These are phyloP conservation scores for Aptenodytes patagonicus DNA, from an alignment of 2,113 vertebrate species.

Conservation along the genomic window DNA sequence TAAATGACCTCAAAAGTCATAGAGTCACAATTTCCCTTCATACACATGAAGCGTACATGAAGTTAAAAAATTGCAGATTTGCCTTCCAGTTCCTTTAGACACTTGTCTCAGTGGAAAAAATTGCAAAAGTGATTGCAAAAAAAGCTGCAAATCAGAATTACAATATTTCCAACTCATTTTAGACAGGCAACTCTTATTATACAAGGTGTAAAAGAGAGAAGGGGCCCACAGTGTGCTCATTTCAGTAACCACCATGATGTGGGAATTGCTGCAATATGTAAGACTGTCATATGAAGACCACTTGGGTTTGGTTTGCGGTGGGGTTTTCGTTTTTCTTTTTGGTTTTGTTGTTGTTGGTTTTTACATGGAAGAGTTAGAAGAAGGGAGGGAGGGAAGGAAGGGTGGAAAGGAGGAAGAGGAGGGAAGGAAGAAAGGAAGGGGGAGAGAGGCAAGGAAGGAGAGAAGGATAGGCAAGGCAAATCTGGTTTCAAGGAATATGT, in stretches of 20 bases:
- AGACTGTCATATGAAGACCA: not conserved
- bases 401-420: fast-evolving
- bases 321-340: not conserved
- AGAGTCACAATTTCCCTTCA: not conserved
- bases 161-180: not conserved
- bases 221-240: not conserved
- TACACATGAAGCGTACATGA: fast-evolving
- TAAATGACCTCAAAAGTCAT: not conserved
- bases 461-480: not conserved
- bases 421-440: not conserved
- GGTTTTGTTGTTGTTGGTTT: not conserved
- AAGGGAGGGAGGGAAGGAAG: not conserved
- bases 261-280: not conserved
- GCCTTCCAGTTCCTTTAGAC: not conserved
- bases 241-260: not conserved
- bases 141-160: not conserved
- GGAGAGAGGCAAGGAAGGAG: not conserved
- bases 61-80: not conserved
- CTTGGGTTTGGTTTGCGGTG: not conserved
- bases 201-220: not conserved
- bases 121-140: not conserved
- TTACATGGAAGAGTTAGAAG: not conserved
- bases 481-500: not conserved
- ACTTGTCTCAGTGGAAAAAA: not conserved
- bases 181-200: not conserved